Evolutionary conservation across 1,140 invertebrate species (phyloP).

Genomic region (Sesamia nonagrioides): DNA sequence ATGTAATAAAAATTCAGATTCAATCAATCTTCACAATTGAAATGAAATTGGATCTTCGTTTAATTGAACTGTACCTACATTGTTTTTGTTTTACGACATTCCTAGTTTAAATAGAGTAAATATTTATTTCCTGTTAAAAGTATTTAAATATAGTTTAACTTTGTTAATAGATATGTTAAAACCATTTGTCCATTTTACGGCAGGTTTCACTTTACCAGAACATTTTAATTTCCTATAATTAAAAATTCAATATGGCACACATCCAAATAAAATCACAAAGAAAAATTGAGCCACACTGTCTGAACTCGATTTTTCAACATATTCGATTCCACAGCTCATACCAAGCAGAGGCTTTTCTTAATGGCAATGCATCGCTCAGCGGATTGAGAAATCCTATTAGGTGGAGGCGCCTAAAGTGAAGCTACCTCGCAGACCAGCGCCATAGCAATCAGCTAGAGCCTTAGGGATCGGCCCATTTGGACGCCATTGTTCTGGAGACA

Average conservation of each 20-base stretch:
- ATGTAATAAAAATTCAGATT: slow-evolving; percentile 26
- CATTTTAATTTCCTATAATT: too few species aligned
- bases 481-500: slow-evolving; percentile 56
- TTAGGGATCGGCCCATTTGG: slow-evolving; percentile 62
- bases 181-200: too few species aligned
- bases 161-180: not conserved
- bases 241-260: not conserved
- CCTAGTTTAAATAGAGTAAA: slow-evolving; percentile 11
- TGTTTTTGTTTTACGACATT: slow-evolving; percentile 18
- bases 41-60: slow-evolving; percentile 36
- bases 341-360: slow-evolving; percentile 48
- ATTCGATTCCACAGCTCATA: not conserved
- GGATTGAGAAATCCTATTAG: slow-evolving; percentile 63
- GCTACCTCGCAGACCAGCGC: not conserved
- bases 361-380: slow-evolving; percentile 51
- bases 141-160: not conserved
- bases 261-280: not conserved
- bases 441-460: slow-evolving; percentile 62
- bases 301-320: slow-evolving; percentile 25
- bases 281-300: not conserved
- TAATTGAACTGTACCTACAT: slow-evolving; percentile 39
- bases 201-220: too few species aligned
- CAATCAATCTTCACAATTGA: slow-evolving; percentile 36
- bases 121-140: slow-evolving; percentile 12
- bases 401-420: slow-evolving; percentile 28